Evolutionary conservation across 2,797 vertebrate species (phyloP).

Genomic region (Thamnophis elegans): DNA sequence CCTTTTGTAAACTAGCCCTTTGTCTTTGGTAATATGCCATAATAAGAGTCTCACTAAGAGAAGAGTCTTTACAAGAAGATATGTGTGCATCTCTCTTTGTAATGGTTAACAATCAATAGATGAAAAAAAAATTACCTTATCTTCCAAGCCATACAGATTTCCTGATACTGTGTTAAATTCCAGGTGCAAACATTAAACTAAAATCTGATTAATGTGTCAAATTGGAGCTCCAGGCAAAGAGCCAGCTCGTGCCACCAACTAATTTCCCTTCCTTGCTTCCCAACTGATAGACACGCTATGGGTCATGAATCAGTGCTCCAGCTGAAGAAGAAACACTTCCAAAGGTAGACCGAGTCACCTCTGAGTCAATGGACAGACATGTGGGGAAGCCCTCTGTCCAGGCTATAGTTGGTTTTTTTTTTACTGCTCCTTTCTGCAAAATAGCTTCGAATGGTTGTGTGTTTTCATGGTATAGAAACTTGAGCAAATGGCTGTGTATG

Average conservation of each 20-base stretch:
- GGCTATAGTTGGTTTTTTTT: background rate
- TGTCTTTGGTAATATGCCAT: conserved; percentile 30
- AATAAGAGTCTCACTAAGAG: background rate
- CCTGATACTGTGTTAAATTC: background rate
- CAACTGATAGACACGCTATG: background rate
- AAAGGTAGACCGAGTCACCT: background rate
- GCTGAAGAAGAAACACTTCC: background rate
- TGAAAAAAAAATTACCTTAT: background rate
- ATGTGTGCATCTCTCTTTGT: background rate
- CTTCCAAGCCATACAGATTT: background rate
- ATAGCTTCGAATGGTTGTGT: background rate
- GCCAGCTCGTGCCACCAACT: background rate
- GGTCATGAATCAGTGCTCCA: background rate
- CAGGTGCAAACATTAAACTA: background rate
- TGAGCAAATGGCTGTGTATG: background rate
- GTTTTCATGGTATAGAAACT: background rate
- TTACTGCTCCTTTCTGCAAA: background rate
- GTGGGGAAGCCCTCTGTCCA: background rate
- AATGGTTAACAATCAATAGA: background rate
- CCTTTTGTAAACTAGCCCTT: conserved; percentile 26
- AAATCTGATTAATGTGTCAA: background rate
- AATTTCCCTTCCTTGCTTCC: background rate
- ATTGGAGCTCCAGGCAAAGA: background rate
- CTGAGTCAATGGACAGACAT: background rate
- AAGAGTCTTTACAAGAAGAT: conserved; percentile 24